Evolutionary conservation across 2,113 vertebrate genomes (phyloP).

Genomic region (Pseudolaguvia tuberculata): DNA sequence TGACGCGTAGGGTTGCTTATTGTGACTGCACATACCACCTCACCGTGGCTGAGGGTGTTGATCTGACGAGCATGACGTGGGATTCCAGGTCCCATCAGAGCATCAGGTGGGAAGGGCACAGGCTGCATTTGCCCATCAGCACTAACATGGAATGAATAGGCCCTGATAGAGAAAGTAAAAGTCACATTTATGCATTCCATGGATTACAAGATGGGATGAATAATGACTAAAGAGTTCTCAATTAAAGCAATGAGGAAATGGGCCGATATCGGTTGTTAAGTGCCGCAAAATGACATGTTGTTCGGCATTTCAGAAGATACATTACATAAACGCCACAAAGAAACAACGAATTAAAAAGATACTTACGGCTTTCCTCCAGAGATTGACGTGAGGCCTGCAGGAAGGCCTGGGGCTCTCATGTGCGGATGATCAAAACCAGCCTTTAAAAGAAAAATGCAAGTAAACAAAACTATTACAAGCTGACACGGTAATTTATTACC

Average conservation of each 20-base stretch:
- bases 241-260: constrained; percentile 35
- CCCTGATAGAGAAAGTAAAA: constrained; percentile 61
- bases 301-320: constrained; percentile 3
- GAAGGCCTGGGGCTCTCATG: constrained; percentile 89
- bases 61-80: constrained; percentile 90
- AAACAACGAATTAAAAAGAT: not conserved
- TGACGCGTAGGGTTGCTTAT: constrained; percentile 93
- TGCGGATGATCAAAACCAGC: constrained; percentile 87
- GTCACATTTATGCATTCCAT: not conserved
- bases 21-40: constrained; percentile 90
- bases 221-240: constrained; percentile 29
- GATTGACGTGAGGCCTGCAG: constrained; percentile 85
- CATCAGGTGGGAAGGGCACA: constrained; percentile 87
- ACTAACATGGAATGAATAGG: constrained; percentile 91
- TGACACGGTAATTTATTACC: not conserved
- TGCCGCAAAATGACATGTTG: constrained; percentile 13
- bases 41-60: constrained; percentile 90
- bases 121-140: constrained; percentile 94
- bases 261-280: constrained; percentile 34
- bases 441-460: constrained; percentile 60
- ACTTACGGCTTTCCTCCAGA: constrained; percentile 94
- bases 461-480: not conserved
- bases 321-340: constrained; percentile 9
- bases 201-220: constrained; percentile 7
- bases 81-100: constrained; percentile 87